These are phyloP conservation scores for Amiota communis DNA, from an alignment of 2,888 invertebrate species.

Conservation along the genomic window DNA sequence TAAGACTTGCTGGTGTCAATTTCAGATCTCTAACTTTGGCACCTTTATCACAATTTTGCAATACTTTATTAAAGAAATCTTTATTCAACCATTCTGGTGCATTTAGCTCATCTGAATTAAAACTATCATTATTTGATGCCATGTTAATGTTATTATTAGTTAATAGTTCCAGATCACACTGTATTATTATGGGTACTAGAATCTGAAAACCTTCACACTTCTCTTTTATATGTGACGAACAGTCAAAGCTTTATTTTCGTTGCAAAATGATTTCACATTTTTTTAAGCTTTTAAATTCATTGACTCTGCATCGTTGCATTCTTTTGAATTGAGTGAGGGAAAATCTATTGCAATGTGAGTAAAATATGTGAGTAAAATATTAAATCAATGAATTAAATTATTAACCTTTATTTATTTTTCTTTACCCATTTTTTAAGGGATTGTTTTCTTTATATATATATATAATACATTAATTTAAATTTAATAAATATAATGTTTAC, in stretches of 20 bases:
- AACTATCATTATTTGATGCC: slow-evolving; percentile 10
- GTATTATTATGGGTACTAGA: background rate
- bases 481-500: no score
- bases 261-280: background rate
- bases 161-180: background rate
- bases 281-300: background rate
- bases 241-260: background rate
- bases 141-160: background rate
- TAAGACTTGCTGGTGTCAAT: slow-evolving; percentile 25
- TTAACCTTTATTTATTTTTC: no score
- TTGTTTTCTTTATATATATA: no score
- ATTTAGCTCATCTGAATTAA: slow-evolving; percentile 13
- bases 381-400: no score
- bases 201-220: background rate
- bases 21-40: background rate
- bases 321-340: no score
- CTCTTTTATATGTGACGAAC: background rate
- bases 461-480: no score
- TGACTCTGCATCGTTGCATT: no score
- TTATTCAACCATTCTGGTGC: slow-evolving; percentile 13
- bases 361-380: no score
- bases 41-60: background rate
- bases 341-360: no score
- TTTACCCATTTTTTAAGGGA: no score
- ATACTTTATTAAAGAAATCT: background rate